These are phyloP conservation scores for Neria commutata DNA, from an alignment of 2,888 invertebrate species.

Conservation along the genomic window DNA sequence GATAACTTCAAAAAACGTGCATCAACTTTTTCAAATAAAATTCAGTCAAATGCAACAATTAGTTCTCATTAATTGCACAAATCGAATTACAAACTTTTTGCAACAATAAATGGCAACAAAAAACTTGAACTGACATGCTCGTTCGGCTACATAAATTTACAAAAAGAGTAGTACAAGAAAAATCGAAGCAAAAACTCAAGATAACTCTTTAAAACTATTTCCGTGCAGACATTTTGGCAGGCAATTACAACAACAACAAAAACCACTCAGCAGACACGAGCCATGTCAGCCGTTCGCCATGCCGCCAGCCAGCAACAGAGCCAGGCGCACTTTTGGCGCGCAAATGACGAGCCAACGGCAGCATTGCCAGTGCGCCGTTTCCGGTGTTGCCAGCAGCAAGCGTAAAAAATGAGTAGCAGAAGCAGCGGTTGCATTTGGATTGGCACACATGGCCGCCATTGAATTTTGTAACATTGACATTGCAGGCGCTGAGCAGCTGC, in stretches of 20 bases:
- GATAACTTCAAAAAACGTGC: no score
- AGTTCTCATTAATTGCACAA: no score
- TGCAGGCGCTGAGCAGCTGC: background rate
- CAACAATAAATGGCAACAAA: no score
- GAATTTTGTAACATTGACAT: slow-evolving; percentile 8
- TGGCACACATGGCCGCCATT: background rate
- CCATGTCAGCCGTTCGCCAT: no score
- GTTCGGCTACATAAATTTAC: slow-evolving; percentile 5
- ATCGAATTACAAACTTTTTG: background rate
- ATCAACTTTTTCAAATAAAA: no score
- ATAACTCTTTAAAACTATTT: background rate
- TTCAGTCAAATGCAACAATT: no score
- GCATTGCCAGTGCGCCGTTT: no score
- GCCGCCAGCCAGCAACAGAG: no score
- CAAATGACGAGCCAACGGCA: no score
- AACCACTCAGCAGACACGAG: no score
- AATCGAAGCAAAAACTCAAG: background rate
- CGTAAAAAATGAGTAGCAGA: background rate
- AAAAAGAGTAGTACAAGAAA: background rate
- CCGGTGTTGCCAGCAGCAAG: background rate
- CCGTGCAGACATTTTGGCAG: background rate
- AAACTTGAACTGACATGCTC: background rate
- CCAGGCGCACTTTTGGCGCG: no score
- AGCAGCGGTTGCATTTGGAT: background rate
- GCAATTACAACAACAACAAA: background rate